Conservation (phyloP, 2,888 invertebrate species). For the Cremastobaeus sp. region DNA sequence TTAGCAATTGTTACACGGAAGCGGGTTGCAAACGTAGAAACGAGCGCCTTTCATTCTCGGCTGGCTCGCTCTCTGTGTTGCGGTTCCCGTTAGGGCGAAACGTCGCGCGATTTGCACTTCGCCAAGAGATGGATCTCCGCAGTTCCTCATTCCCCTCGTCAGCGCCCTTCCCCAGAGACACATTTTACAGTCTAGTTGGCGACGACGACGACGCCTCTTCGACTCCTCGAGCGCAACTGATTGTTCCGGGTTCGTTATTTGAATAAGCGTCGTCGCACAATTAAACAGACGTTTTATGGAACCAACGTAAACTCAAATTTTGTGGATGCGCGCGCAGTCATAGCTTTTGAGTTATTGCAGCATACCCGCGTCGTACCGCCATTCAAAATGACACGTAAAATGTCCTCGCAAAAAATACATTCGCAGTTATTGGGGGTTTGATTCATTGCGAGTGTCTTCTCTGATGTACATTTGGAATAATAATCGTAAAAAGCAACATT, state of each 20-base stretch:
- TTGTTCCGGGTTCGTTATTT: conserved; percentile 55
- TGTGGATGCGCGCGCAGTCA: neutral
- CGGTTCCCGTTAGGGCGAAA: conserved; percentile 49
- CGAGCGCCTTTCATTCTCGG: conserved; percentile 56
- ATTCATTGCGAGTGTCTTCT: too few relatives aligned
- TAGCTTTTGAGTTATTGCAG: conserved; percentile 14
- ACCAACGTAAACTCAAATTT: neutral
- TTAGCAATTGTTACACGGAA: conserved; percentile 61
- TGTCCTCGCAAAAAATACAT: too few relatives aligned
- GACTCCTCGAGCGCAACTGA: conserved; percentile 29
- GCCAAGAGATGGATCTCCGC: conserved; percentile 40
- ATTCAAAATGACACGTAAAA: too few relatives aligned
- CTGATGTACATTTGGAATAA: too few relatives aligned
- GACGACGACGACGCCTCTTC: conserved; percentile 44
- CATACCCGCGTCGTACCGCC: too few relatives aligned
- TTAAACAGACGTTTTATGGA: conserved; percentile 38
- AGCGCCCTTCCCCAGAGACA: conserved; percentile 29
- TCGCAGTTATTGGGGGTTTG: too few relatives aligned
- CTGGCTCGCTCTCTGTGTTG: conserved; percentile 32
- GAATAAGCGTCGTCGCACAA: conserved; percentile 44
- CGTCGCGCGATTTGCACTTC: conserved; percentile 50
- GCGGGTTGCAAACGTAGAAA: conserved; percentile 49
- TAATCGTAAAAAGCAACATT: too few relatives aligned
- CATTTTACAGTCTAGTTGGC: conserved; percentile 55
- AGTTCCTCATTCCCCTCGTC: conserved; percentile 47